phyloP scores from a whole-genome alignment of 1,140 invertebrate species.

The Trigoniulus corallinus region DNA sequence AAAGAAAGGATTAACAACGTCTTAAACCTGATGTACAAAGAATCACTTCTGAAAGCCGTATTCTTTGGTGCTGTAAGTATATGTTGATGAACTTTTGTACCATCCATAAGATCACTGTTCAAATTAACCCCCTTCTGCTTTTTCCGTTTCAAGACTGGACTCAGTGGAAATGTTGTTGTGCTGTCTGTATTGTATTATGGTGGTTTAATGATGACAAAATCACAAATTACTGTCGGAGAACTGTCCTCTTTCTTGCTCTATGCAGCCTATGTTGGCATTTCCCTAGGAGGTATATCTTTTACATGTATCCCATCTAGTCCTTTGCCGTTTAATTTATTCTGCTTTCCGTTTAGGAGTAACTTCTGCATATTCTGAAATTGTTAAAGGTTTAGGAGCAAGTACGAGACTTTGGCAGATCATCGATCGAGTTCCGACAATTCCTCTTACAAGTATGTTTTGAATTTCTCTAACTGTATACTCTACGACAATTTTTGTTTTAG shows the following conservation, averaged over 20 bases:
- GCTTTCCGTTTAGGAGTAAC: slow-evolving; percentile 41
- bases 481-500: neutral
- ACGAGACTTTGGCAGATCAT: slow-evolving; percentile 75
- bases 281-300: slow-evolving; percentile 39
- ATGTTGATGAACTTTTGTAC: neutral
- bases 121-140: neutral
- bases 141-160: slow-evolving; percentile 48
- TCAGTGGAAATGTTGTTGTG: slow-evolving; percentile 82
- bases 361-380: slow-evolving; percentile 82
- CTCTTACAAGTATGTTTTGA: neutral
- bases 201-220: slow-evolving; percentile 64
- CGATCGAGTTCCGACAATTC: slow-evolving; percentile 55
- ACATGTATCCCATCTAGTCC: neutral
- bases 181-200: slow-evolving; percentile 87
- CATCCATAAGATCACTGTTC: neutral
- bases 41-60: slow-evolving; percentile 64
- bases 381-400: slow-evolving; percentile 81
- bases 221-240: slow-evolving; percentile 68
- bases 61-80: slow-evolving; percentile 83
- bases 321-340: neutral
- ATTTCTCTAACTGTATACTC: neutral
- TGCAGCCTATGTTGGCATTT: slow-evolving; percentile 79
- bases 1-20: slow-evolving; percentile 49
- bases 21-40: slow-evolving; percentile 62
- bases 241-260: slow-evolving; percentile 83